Conservation (phyloP, 2,888 invertebrate genomes). For the Eilema sororculum region DNA sequence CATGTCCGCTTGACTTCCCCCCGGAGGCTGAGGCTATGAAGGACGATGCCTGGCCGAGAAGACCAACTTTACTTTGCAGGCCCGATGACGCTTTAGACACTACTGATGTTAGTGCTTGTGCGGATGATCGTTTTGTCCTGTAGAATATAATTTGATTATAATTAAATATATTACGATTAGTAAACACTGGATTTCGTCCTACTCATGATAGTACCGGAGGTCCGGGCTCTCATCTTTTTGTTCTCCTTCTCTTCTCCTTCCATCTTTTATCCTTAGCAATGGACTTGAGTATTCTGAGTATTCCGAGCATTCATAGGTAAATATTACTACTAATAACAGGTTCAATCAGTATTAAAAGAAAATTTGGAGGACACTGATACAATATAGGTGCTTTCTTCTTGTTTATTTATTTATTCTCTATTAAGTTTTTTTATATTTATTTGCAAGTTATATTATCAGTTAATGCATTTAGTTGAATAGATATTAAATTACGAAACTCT, state of each 20-base stretch:
- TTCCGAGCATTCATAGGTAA: no score
- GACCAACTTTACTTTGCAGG: constrained; percentile 84
- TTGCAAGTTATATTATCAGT: no score
- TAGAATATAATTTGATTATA: not conserved
- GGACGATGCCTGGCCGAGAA: constrained; percentile 86
- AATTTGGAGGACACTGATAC: no score
- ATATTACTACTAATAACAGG: no score
- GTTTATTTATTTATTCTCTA: no score
- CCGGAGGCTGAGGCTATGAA: constrained; percentile 83
- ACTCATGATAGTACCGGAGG: not conserved
- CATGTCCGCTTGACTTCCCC: constrained; percentile 71
- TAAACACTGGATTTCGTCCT: not conserved
- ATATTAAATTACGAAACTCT: no score
- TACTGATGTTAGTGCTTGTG: constrained; percentile 76
- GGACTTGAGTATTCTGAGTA: not conserved
- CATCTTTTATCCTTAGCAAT: not conserved
- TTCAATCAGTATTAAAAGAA: no score
- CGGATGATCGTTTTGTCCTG: constrained; percentile 83
- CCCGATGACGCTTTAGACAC: constrained; percentile 82
- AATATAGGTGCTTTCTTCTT: no score
- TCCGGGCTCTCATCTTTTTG: not conserved
- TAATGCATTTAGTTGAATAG: no score
- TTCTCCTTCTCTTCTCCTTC: not conserved
- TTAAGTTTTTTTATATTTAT: no score
- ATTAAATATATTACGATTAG: not conserved